A percentile compares a stretch with the other conserved stretches of the same genome.
Conservation (phyloP, 2,888 invertebrate genomes). For the Eupithecia subumbrata region DNA sequence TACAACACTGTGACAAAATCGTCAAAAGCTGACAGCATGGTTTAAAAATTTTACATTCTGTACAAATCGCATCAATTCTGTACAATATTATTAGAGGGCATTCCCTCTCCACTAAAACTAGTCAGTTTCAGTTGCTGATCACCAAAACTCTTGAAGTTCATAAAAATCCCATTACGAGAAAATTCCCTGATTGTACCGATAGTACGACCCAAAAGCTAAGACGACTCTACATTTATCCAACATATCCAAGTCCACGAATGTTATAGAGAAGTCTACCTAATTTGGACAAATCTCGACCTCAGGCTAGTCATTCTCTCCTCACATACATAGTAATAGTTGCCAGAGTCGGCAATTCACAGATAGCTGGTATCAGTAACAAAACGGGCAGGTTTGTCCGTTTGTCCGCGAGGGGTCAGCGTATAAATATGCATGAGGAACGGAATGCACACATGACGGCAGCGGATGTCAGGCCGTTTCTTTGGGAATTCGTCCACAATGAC, state of each 20-base stretch:
- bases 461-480: slow-evolving; percentile 42
- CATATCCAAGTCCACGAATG: not conserved
- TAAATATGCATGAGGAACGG: slow-evolving; percentile 66
- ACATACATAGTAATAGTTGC: not conserved
- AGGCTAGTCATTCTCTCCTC: not conserved
- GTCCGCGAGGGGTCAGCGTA: slow-evolving; percentile 53
- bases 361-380: slow-evolving; percentile 49
- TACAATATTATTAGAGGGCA: no score
- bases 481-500: slow-evolving; percentile 37
- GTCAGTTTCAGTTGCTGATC: not conserved
- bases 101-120: not conserved
- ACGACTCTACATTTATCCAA: not conserved
- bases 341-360: slow-evolving; percentile 34
- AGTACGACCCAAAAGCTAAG: not conserved
- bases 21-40: not conserved
- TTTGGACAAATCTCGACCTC: not conserved
- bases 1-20: not conserved
- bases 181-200: not conserved
- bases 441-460: slow-evolving; percentile 57
- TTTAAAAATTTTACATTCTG: not conserved
- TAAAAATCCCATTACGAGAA: not conserved
- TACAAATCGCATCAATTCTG: not conserved
- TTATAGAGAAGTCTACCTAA: not conserved
- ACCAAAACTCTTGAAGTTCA: not conserved
- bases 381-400: slow-evolving; percentile 54